Conservation (phyloP, 2,888 invertebrate genomes). For the Muscina levida region DNA sequence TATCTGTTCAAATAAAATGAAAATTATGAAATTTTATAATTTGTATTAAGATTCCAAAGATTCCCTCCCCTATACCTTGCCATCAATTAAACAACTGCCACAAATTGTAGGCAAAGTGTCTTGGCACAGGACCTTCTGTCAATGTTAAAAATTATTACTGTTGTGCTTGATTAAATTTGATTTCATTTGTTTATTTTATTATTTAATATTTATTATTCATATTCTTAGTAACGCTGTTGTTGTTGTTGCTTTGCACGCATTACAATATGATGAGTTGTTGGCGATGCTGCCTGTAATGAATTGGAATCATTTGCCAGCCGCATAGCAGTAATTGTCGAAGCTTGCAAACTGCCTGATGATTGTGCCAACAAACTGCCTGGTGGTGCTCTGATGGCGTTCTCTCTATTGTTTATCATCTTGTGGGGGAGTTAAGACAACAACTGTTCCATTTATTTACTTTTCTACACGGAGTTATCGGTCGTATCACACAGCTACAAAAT, state of each 20-base stretch:
- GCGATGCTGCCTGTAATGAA: conserved; percentile 44
- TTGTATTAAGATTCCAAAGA: too few species aligned
- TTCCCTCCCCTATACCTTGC: too few species aligned
- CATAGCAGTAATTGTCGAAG: conserved; percentile 40
- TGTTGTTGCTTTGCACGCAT: conserved; percentile 1
- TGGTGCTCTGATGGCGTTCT: neutral
- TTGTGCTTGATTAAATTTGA: conserved; percentile 58
- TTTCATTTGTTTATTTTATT: conserved; percentile 59
- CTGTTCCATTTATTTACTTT: conserved; percentile 61
- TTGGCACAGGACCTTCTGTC: conserved; percentile 15
- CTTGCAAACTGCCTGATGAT: conserved; percentile 45
- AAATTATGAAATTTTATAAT: too few species aligned
- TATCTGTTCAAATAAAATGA: too few species aligned
- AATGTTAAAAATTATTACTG: conserved; percentile 32
- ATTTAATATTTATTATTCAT: conserved; percentile 44
- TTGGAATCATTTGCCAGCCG: conserved; percentile 40
- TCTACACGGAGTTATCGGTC: too few species aligned
- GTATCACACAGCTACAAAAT: too few species aligned
- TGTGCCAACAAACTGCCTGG: conserved; percentile 48
- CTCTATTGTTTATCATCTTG: conserved; percentile 35
- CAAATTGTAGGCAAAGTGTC: neutral
- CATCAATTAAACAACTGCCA: too few species aligned
- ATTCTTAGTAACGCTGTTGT: neutral
- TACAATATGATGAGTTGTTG: too few species aligned
- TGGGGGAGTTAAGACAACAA: conserved; percentile 34